These are phyloP conservation scores for Hippocampus abdominalis DNA, from an alignment of 2,113 vertebrate species.

Conservation along the genomic window DNA sequence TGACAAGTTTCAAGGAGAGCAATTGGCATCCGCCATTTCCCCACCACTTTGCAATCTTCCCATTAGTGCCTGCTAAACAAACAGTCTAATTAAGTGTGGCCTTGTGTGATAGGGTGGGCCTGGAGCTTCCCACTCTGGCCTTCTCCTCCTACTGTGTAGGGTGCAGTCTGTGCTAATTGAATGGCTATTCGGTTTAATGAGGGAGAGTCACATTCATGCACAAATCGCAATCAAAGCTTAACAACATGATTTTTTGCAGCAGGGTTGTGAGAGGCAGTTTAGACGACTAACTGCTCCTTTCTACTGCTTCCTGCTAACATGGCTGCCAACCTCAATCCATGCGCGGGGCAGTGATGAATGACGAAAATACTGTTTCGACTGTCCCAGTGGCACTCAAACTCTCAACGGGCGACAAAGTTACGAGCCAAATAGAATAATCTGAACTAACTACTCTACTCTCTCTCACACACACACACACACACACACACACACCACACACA, in stretches of 20 bases:
- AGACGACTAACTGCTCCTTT: slow-evolving; percentile 10
- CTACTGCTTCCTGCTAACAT: slow-evolving; percentile 15
- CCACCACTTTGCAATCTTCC: slow-evolving; percentile 15
- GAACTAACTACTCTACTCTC: no score
- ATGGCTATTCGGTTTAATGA: slow-evolving; percentile 46
- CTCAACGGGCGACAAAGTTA: slow-evolving; percentile 29
- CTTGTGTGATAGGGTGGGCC: slow-evolving; percentile 48
- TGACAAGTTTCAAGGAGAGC: slow-evolving; percentile 52
- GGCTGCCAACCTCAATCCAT: slow-evolving; percentile 12
- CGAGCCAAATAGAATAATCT: no score
- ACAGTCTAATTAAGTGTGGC: slow-evolving; percentile 62
- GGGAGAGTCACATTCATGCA: slow-evolving; percentile 39
- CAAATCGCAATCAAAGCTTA: slow-evolving; percentile 60
- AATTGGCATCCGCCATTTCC: slow-evolving; percentile 18
- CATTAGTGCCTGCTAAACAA: slow-evolving; percentile 59
- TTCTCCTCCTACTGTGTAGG: slow-evolving; percentile 40
- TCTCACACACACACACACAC: no score
- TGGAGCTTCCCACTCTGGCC: slow-evolving; percentile 44
- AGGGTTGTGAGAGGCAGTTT: slow-evolving; percentile 19
- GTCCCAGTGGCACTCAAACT: slow-evolving; percentile 39
- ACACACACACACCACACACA: no score
- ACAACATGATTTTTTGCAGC: slow-evolving; percentile 25
- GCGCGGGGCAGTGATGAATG: slow-evolving; percentile 15
- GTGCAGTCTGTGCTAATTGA: slow-evolving; percentile 41
- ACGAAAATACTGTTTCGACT: slow-evolving; percentile 35